Evolutionary conservation across 2,888 invertebrate genomes (phyloP), one percentile per base, ranked within the genome.

Genomic region (Limnephilus marmoratus): DNA sequence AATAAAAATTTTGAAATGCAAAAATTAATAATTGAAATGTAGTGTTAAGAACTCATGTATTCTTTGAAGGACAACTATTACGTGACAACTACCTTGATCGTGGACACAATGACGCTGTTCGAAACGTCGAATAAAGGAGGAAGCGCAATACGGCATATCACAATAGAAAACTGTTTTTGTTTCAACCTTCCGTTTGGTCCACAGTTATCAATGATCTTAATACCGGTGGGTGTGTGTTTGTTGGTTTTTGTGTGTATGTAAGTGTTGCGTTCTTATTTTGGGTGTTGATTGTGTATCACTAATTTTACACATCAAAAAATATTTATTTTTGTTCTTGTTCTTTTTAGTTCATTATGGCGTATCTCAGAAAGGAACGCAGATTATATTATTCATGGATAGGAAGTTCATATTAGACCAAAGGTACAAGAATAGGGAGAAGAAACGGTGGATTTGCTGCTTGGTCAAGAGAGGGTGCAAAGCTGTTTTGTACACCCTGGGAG

Each of bases 401-500:
- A 90, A 29, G 31, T 90, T 81, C 82, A 82, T 49, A 37, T 81
- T 90, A 41, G 87, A 87, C 49, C n/a, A 49, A 15, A 49, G 49
- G 18, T 87, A 87, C 31, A 45, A 49, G 15, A 49, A 45, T 9
- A 24, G 13, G 41, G 80, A 89, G 24, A 80, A 41, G 81, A 89
- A 81, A 41, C 81, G 89, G 18, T 89, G 89, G 89, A 37, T 68
- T n/a, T 89, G 89, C 34, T 80, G n/a, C n/a, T 24, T 89, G 81
- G 29, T 11, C 5, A 81, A 81, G n/a, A 89, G 81, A 34, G 80
- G 37, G 7, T 89, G 89, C 45, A 81, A 82, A 34, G 85, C 85
- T 53, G 29, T 41, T 53, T 11, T 68, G 68, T 31, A 85, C 34
- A 90, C 81, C 13, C 12, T 41, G 41, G 82, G 41, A 49, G 85